phyloP scores from a whole-genome alignment of 2,888 invertebrate genomes.

The Brassicogethes aeneus region DNA sequence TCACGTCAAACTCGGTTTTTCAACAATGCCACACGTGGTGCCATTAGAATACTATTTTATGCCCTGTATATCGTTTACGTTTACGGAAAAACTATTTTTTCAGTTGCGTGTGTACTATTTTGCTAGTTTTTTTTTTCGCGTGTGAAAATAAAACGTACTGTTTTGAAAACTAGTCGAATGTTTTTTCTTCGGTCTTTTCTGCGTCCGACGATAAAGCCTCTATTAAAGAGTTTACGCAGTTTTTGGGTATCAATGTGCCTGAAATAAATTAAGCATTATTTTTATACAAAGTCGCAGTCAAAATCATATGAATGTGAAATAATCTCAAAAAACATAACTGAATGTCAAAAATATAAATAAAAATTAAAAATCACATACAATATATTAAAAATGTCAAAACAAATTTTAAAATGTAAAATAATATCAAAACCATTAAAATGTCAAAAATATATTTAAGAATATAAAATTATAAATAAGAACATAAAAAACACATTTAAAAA shows the following conservation, averaged over 20 bases:
- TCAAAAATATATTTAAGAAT: too few relatives aligned
- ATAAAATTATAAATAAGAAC: too few relatives aligned
- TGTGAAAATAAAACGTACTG: not conserved
- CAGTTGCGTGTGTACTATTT: constrained; percentile 6
- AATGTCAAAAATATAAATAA: too few relatives aligned
- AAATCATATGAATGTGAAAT: too few relatives aligned
- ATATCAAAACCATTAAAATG: too few relatives aligned
- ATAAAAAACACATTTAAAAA: too few relatives aligned
- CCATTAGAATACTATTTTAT: constrained; percentile 26
- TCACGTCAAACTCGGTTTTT: constrained; percentile 13
- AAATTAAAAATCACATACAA: too few relatives aligned
- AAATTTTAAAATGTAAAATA: too few relatives aligned
- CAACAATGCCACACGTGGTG: constrained; percentile 19
- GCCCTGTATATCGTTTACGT: constrained; percentile 30
- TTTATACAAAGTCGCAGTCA: too few relatives aligned
- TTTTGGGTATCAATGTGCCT: constrained; percentile 84
- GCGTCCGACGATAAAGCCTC: constrained; percentile 74
- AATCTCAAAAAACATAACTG: too few relatives aligned
- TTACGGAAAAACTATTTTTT: constrained; percentile 10
- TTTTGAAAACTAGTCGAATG: constrained; percentile 32
- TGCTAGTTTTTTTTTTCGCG: too few relatives aligned
- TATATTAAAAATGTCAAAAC: too few relatives aligned
- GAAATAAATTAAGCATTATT: constrained; percentile 26
- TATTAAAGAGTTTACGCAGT: constrained; percentile 70
- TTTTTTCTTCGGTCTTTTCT: constrained; percentile 68